These are phyloP conservation scores for Octomys mimax DNA, from an alignment of 2,797 vertebrate species.

Conservation along the genomic window DNA sequence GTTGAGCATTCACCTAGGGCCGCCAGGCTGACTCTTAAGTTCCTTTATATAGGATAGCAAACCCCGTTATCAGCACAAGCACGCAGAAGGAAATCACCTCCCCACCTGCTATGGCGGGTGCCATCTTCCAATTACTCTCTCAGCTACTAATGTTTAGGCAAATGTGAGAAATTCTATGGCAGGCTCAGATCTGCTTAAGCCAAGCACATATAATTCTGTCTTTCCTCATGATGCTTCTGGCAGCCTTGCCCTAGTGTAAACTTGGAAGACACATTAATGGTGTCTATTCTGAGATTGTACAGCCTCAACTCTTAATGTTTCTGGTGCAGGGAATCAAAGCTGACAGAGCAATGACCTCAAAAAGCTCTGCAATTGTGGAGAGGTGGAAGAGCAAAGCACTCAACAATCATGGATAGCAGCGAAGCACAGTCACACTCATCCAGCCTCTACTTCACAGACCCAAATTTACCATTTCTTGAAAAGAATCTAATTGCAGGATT, in stretches of 20 bases:
- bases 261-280: not conserved
- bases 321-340: not conserved
- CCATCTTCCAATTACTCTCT: not conserved
- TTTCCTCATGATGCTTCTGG: not conserved
- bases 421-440: not conserved
- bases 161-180: not conserved
- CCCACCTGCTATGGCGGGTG: not conserved
- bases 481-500: not conserved
- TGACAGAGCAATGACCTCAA: not conserved
- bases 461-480: not conserved
- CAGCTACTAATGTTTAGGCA: slow-evolving; percentile 16
- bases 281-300: not conserved
- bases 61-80: not conserved
- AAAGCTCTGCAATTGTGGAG: not conserved
- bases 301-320: not conserved
- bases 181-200: not conserved
- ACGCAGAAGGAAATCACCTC: not conserved
- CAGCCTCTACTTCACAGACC: not conserved
- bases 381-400: not conserved
- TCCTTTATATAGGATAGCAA: not conserved
- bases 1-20: not conserved
- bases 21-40: not conserved
- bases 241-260: not conserved
- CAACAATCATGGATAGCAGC: not conserved
- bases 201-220: not conserved